These are phyloP conservation scores for Tyrannus savana DNA, from an alignment of 2,113 vertebrate species.

Conservation along the genomic window DNA sequence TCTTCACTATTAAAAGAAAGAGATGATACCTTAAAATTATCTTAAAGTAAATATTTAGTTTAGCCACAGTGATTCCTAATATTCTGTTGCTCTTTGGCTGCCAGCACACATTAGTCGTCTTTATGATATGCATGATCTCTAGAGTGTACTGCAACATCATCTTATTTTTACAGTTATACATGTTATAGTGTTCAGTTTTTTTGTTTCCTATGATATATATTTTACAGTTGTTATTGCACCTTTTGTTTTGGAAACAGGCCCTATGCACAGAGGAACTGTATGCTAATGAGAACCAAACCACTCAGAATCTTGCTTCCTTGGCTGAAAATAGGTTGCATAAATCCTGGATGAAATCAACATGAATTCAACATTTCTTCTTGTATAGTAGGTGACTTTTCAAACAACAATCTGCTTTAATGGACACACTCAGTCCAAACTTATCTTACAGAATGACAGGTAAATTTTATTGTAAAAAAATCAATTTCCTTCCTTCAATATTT, in stretches of 20 bases:
- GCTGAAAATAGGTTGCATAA: slow-evolving; percentile 22
- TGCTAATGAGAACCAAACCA: not conserved
- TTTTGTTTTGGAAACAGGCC: not conserved
- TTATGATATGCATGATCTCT: not conserved
- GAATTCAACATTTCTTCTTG: not conserved
- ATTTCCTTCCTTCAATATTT: slow-evolving; percentile 67
- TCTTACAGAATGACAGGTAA: slow-evolving; percentile 62
- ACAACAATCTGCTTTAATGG: slow-evolving; percentile 56
- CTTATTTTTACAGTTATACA: not conserved
- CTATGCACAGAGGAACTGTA: not conserved
- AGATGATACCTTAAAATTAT: not conserved
- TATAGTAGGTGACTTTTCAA: slow-evolving; percentile 24
- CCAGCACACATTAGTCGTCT: not conserved
- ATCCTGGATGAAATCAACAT: slow-evolving; percentile 41
- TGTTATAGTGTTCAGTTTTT: not conserved
- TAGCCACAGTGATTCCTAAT: not conserved
- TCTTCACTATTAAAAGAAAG: not conserved
- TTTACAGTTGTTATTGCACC: not conserved
- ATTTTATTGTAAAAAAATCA: slow-evolving; percentile 64
- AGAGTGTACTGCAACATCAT: rapidly evolving
- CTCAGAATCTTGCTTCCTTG: not conserved
- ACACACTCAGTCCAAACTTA: slow-evolving; percentile 41
- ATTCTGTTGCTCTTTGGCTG: not conserved
- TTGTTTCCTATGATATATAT: not conserved
- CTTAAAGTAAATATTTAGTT: not conserved